Conservation (phyloP, 2,797 vertebrate species). For the Phataginus tetradactyla region DNA sequence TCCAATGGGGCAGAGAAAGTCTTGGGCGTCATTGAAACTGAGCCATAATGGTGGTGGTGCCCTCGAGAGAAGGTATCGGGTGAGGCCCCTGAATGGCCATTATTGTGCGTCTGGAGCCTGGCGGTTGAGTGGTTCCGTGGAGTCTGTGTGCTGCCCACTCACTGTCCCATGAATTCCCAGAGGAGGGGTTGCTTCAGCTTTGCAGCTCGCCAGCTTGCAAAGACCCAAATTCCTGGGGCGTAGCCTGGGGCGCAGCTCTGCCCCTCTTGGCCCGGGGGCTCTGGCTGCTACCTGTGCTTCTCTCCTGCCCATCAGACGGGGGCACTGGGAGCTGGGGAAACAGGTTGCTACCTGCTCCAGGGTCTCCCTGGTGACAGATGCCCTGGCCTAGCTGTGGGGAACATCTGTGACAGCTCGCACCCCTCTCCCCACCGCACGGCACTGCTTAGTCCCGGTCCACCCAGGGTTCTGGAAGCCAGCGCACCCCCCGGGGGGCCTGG, state of each 20-base stretch:
- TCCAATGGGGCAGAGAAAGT: neutral
- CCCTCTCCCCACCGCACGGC: neutral
- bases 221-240: neutral
- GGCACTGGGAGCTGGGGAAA: neutral
- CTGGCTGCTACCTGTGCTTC: no score
- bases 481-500: neutral
- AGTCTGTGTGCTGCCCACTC: rapidly evolving
- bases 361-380: neutral
- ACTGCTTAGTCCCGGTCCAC: neutral
- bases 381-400: neutral
- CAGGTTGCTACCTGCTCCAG: neutral
- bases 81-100: neutral
- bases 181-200: neutral
- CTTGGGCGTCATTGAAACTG: neutral
- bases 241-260: no score
- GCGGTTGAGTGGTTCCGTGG: rapidly evolving
- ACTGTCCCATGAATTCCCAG: neutral
- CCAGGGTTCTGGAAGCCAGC: neutral
- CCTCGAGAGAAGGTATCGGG: neutral
- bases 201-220: neutral
- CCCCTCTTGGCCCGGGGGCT: no score
- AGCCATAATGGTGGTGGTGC: neutral
- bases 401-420: neutral
- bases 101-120: neutral
- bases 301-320: neutral